Conservation (phyloP, 2,888 invertebrate genomes). For the Dasypolia templi region DNA sequence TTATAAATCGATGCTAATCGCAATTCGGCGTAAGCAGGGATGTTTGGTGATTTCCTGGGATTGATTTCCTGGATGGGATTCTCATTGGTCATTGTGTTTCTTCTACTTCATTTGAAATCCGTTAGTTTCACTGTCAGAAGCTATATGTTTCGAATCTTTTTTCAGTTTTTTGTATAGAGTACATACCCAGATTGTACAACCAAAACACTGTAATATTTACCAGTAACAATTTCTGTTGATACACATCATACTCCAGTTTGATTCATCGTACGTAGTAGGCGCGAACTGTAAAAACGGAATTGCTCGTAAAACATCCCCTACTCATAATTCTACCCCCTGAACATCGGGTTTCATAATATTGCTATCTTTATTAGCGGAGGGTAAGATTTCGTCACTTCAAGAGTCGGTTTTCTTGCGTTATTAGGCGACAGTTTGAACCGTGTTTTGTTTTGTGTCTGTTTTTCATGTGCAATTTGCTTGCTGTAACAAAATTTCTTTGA, state of each 20-base stretch:
- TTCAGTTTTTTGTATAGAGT: neutral
- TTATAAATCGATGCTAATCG: too few relatives aligned
- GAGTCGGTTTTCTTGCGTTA: constrained; percentile 49
- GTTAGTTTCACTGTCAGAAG: neutral
- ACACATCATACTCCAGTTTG: constrained; percentile 46
- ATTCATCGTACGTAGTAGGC: constrained; percentile 60
- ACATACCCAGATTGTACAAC: constrained; percentile 7
- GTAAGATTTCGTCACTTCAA: constrained; percentile 61
- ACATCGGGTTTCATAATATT: constrained; percentile 70
- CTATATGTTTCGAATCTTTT: neutral
- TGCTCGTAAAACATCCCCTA: constrained; percentile 88
- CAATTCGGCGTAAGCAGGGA: too few relatives aligned
- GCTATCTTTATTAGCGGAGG: constrained; percentile 79
- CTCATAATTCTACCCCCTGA: constrained; percentile 80
- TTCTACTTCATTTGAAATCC: neutral
- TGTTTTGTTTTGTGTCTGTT: neutral
- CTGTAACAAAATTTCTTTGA: neutral
- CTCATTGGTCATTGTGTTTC: neutral
- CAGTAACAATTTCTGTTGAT: constrained; percentile 42
- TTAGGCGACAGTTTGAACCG: constrained; percentile 19
- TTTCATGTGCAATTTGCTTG: neutral
- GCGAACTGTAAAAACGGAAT: constrained; percentile 81
- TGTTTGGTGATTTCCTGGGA: neutral
- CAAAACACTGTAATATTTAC: constrained; percentile 49
- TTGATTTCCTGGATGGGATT: neutral